Base-by-base conservation (phyloP, 2,113 vertebrate genomes). In the Tragelaphus strepsiceros region DNA sequence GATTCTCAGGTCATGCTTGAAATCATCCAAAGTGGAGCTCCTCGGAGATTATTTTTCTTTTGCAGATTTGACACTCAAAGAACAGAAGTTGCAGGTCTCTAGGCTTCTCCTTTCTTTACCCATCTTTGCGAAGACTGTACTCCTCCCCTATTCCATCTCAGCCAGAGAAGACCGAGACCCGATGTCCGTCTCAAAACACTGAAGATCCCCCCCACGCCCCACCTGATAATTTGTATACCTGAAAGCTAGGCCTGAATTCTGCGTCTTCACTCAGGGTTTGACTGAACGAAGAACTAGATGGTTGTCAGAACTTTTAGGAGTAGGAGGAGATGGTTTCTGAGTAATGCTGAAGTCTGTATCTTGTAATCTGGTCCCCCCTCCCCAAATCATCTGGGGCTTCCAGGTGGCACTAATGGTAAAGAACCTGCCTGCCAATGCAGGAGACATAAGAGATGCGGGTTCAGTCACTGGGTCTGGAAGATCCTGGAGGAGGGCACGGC, bases 1-100 rank as follows among this genome's bases (percentile, higher is more conserved):
- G 7, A 74, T 93, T 95, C 53, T 74, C 22, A 24, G 56, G 43
- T 61, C 43, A 91, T 12, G 51, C 83, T 86, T 96, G 89, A 94
- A 91, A 96, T 89, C 30, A 21, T 49, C 51, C 6, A 24, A 84
- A 91, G 26, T 3, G 21, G 7, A 54, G 28, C 19, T 39, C 84
- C 71, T 64, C 2, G 17, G 58, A 83, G 32, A 39, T 39, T 58
- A 54, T 71, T 74, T 64, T 21, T 80, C 28, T 59, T 43, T 46
- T 49, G 19, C 61, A 64, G 12, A 87, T 16, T 35, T 97, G 80
- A 90, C 10, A 24, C 58, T 87, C 59, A 49, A 89, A 88, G 35
- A 56, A 19, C 6, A 8, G 35, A 81, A 84, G 21, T 24, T 62
- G 8, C n/a, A 35, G 21, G 26, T 67, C 35, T 49, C 54, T 4